Evolutionary conservation across 2,797 vertebrate genomes (phyloP).

Genomic region (Anguilla marmorata): DNA sequence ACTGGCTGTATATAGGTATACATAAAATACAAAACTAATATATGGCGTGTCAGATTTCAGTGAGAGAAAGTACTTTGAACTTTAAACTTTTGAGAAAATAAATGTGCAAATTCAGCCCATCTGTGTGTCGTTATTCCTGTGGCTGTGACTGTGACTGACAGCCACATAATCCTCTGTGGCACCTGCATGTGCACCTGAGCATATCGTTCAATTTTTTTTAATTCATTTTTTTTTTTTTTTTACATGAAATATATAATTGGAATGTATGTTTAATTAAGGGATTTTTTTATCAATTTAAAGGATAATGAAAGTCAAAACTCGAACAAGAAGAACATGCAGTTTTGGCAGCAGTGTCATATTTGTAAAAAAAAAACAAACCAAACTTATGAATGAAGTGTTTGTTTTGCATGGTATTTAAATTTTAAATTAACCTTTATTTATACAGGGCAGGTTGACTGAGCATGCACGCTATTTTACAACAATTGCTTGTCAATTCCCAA

Average conservation of each 20-base stretch:
- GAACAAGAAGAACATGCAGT: not conserved
- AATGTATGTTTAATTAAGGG: not conserved
- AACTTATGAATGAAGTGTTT: constrained; percentile 42
- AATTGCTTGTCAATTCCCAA: no score
- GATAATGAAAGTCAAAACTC: not conserved
- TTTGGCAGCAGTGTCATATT: not conserved
- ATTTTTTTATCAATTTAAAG: not conserved
- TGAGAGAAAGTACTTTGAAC: constrained; percentile 82
- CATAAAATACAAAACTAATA: constrained; percentile 67
- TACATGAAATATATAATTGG: no score
- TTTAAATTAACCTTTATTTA: no score
- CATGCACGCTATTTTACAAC: no score
- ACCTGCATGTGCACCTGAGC: constrained; percentile 42
- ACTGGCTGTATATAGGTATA: constrained; percentile 74
- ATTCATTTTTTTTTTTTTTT: no score
- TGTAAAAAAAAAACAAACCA: not conserved
- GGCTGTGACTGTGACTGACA: constrained; percentile 19
- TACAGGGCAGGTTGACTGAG: no score
- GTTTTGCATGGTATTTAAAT: not conserved
- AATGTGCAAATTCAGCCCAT: constrained; percentile 69
- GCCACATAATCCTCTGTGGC: constrained; percentile 60
- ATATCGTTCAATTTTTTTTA: not conserved
- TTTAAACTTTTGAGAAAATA: constrained; percentile 85
- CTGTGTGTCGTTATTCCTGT: constrained; percentile 8
- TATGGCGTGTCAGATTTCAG: constrained; percentile 80